phyloP scores from a whole-genome alignment of 2,888 invertebrate species.

The Eugnorisma glareosa region DNA sequence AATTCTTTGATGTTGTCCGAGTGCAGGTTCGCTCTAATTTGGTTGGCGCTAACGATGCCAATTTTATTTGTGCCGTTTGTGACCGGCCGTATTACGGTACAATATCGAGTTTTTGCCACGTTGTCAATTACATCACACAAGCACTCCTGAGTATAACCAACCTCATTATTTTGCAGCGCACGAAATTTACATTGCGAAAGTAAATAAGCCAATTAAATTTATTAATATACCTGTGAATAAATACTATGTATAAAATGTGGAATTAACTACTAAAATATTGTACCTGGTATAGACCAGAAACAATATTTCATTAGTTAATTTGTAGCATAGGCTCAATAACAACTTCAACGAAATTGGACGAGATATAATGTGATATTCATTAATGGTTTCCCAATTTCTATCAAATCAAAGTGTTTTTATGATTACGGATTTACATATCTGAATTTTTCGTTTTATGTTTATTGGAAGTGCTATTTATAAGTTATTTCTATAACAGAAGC shows the following conservation, averaged over 20 bases:
- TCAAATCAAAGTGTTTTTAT: conserved; percentile 24
- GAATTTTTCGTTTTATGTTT: conserved; percentile 18
- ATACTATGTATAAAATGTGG: background rate
- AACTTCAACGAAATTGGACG: conserved; percentile 9
- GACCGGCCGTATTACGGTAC: conserved; percentile 41
- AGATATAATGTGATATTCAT: background rate
- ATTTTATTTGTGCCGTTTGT: conserved; percentile 65
- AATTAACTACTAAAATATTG: conserved; percentile 17
- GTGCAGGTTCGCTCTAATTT: conserved; percentile 66
- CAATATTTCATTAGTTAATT: no score
- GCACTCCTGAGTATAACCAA: background rate
- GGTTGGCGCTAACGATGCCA: conserved; percentile 67
- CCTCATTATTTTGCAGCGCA: conserved; percentile 48
- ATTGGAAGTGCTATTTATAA: background rate
- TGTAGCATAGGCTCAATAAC: no score
- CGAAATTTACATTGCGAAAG: conserved; percentile 34
- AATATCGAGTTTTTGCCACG: conserved; percentile 54
- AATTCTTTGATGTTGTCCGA: conserved; percentile 65
- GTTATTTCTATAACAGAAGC: background rate
- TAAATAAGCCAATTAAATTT: conserved; percentile 39
- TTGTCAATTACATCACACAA: conserved; percentile 47
- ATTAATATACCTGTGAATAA: conserved; percentile 17
- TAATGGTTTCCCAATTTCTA: conserved; percentile 19
- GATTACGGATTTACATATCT: conserved; percentile 1
- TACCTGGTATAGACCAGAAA: no score